A percentile compares a stretch with the other conserved stretches of the same genome.
phyloP scores from a whole-genome alignment of 1,140 invertebrate genomes.

The Acromyrmex heyeri region DNA sequence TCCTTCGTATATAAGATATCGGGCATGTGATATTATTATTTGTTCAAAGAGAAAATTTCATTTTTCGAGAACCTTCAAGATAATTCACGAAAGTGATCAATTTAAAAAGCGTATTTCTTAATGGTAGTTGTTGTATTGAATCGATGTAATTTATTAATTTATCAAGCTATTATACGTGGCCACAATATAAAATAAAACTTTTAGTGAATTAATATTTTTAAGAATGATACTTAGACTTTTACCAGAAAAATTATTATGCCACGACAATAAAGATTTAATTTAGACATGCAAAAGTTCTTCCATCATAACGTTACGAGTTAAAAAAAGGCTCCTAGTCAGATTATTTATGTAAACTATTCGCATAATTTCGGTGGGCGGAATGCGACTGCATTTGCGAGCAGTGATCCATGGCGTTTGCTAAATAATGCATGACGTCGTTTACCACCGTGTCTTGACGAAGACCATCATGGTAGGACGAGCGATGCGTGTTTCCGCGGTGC shows the following conservation, averaged over 20 bases:
- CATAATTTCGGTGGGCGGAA: slow-evolving; percentile 56
- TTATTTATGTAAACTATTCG: slow-evolving; percentile 40
- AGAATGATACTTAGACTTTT: background rate
- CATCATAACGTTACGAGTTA: background rate
- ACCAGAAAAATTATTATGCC: background rate
- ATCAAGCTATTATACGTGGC: background rate
- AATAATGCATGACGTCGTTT: slow-evolving; percentile 80
- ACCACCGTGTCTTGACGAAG: slow-evolving; percentile 39
- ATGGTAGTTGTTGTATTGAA: background rate
- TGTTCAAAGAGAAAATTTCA: background rate
- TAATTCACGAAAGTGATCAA: background rate
- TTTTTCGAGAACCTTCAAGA: background rate
- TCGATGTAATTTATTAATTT: background rate
- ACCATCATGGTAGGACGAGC: slow-evolving; percentile 36
- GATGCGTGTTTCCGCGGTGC: slow-evolving; percentile 61
- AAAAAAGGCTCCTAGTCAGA: background rate
- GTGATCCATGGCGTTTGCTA: slow-evolving; percentile 77
- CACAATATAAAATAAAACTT: background rate
- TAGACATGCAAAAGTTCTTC: background rate
- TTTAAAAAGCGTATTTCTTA: background rate
- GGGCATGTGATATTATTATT: slow-evolving; percentile 2
- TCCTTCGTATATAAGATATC: background rate
- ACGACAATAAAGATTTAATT: background rate
- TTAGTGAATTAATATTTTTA: background rate
- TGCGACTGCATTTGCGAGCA: slow-evolving; percentile 73